These are phyloP conservation scores for Arctia plantaginis DNA, from an alignment of 2,888 invertebrate species.

Conservation along the genomic window DNA sequence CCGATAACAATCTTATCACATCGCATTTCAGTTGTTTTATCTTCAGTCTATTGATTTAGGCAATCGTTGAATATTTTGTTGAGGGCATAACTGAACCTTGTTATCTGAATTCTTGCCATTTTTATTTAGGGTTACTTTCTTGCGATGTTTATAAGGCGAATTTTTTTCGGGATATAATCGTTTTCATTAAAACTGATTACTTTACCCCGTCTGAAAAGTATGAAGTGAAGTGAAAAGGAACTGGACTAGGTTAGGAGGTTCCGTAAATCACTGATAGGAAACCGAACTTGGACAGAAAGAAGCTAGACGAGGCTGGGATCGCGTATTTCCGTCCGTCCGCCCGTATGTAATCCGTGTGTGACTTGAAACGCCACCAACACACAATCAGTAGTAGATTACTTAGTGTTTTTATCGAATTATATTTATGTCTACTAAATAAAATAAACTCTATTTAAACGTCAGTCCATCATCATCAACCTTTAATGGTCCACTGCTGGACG, in stretches of 20 bases:
- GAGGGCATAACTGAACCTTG: neutral
- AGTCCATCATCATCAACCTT: neutral
- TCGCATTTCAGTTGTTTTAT: slow-evolving; percentile 42
- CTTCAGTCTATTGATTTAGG: slow-evolving; percentile 26
- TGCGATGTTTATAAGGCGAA: too few relatives aligned
- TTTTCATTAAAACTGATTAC: too few relatives aligned
- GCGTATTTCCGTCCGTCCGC: neutral
- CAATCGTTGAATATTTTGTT: slow-evolving; percentile 16
- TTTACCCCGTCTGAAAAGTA: too few relatives aligned
- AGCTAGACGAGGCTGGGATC: neutral
- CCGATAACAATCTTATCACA: slow-evolving; percentile 38
- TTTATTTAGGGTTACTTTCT: neutral
- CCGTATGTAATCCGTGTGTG: neutral
- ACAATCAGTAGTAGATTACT: neutral
- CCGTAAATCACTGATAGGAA: neutral
- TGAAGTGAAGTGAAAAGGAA: neutral
- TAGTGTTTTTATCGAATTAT: too few relatives aligned
- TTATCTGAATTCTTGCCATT: neutral
- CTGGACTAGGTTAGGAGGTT: neutral
- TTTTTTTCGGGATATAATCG: neutral
- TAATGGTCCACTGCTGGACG: too few relatives aligned
- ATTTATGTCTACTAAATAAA: neutral
- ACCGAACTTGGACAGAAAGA: neutral
- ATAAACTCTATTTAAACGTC: neutral
- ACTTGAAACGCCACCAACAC: neutral